Evolutionary conservation across 1,140 invertebrate species (phyloP).

Genomic region (Drosophila saltans): DNA sequence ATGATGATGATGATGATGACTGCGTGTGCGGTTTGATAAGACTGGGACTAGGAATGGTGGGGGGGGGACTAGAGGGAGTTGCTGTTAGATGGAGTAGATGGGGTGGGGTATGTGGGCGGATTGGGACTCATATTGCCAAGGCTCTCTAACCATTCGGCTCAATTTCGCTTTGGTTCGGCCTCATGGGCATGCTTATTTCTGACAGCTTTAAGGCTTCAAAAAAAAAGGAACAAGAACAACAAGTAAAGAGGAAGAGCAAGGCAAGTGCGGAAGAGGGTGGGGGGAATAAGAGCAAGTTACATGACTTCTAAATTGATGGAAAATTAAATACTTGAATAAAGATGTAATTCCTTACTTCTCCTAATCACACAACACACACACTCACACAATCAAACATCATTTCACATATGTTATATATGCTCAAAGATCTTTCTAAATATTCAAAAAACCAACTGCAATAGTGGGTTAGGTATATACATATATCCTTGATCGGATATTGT

Average conservation of each 20-base stretch:
- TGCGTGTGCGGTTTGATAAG: conserved; percentile 78
- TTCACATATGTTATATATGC: background rate
- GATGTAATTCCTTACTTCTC: conserved; percentile 3
- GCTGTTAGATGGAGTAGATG: background rate
- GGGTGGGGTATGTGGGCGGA: background rate
- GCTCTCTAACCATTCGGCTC: conserved; percentile 27
- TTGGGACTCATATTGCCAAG: conserved; percentile 11
- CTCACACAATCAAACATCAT: background rate
- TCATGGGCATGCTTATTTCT: conserved; percentile 25
- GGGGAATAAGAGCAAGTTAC: background rate
- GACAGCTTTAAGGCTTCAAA: conserved; percentile 12
- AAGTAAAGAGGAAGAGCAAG: too few relatives aligned
- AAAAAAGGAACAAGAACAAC: background rate
- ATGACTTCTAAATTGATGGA: conserved; percentile 10
- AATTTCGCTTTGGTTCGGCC: conserved; percentile 33
- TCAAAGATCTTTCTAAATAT: too few relatives aligned
- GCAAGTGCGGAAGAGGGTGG: background rate
- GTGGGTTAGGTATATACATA: too few relatives aligned
- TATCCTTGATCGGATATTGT: too few relatives aligned
- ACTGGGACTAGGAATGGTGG: conserved; percentile 12
- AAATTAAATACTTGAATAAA: conserved; percentile 9
- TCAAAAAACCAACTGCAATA: too few relatives aligned
- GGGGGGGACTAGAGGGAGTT: conserved; percentile 1
- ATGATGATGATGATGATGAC: conserved; percentile 43
- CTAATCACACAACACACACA: background rate